phyloP scores from a whole-genome alignment of 2,797 vertebrate genomes.

The Peromyscus attwateri region DNA sequence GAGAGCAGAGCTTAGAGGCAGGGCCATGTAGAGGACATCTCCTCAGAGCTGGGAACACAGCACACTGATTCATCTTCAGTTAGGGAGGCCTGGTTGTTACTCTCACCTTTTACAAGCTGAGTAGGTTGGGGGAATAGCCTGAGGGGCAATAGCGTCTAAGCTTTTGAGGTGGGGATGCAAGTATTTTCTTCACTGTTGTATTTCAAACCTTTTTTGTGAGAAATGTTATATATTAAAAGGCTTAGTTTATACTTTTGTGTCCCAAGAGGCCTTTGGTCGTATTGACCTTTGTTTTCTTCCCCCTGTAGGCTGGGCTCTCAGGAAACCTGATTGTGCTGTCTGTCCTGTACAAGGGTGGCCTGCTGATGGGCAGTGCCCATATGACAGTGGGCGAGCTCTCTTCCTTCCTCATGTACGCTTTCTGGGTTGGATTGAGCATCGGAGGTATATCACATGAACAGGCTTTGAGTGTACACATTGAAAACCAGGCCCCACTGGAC shows the following conservation, averaged over 20 bases:
- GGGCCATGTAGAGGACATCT: no score
- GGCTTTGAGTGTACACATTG: background rate
- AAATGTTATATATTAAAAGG: background rate
- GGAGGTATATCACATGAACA: constrained; percentile 90
- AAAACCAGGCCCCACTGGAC: background rate
- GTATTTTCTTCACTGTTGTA: background rate
- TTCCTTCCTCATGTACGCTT: constrained; percentile 98
- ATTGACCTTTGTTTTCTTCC: constrained; percentile 44
- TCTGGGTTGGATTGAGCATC: constrained; percentile 98
- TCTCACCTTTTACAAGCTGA: background rate
- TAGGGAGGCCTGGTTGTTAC: background rate
- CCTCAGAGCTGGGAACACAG: rapidly evolving
- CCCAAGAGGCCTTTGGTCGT: background rate
- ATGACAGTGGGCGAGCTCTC: constrained; percentile 98
- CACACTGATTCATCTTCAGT: background rate
- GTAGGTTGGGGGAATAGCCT: background rate
- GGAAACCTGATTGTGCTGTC: constrained; percentile 97
- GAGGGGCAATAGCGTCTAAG: background rate
- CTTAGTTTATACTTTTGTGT: no score
- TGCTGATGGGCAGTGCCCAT: constrained; percentile 94
- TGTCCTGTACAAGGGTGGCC: constrained; percentile 97
- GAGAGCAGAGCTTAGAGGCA: background rate
- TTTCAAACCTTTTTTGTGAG: background rate
- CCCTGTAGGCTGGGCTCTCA: constrained; percentile 94
- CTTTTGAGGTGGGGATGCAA: background rate